Conservation (phyloP, 2,888 invertebrate genomes). For the Drosophila melanosoma region DNA sequence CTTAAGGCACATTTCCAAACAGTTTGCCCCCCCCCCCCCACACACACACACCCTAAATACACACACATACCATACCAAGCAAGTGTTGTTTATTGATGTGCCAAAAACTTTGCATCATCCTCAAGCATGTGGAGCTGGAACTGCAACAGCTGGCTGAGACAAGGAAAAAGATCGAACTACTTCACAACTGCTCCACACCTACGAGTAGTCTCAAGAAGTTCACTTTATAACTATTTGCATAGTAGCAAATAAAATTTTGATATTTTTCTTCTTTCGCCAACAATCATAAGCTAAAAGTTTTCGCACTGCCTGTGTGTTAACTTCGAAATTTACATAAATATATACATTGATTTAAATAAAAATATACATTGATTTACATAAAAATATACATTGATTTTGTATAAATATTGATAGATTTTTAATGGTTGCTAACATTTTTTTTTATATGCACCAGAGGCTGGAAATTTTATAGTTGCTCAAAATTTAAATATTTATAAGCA, state of each 20-base stretch:
- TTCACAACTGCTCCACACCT: slow-evolving; percentile 40
- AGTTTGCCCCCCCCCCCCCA: slow-evolving; percentile 35
- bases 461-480: neutral
- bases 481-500: neutral
- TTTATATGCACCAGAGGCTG: slow-evolving; percentile 16
- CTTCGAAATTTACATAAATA: slow-evolving; percentile 45
- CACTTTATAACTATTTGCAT: slow-evolving; percentile 29
- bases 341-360: slow-evolving; percentile 27
- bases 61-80: slow-evolving; percentile 3
- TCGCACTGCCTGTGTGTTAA: neutral
- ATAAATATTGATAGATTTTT: slow-evolving; percentile 56
- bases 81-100: slow-evolving; percentile 57
- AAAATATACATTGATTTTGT: slow-evolving; percentile 33
- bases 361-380: too few relatives aligned
- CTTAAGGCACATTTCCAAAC: slow-evolving; percentile 55
- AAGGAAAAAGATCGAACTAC: slow-evolving; percentile 19
- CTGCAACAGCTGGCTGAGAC: slow-evolving; percentile 12
- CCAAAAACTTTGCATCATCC: slow-evolving; percentile 53
- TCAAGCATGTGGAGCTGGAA: slow-evolving; percentile 14
- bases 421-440: slow-evolving; percentile 46
- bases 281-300: slow-evolving; percentile 27
- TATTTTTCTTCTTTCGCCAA: neutral
- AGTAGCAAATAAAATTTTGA: slow-evolving; percentile 5
- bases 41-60: too few relatives aligned
- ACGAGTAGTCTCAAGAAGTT: slow-evolving; percentile 9